Base-by-base conservation (phyloP, 2,888 invertebrate species). In the Saturnia pavonia region DNA sequence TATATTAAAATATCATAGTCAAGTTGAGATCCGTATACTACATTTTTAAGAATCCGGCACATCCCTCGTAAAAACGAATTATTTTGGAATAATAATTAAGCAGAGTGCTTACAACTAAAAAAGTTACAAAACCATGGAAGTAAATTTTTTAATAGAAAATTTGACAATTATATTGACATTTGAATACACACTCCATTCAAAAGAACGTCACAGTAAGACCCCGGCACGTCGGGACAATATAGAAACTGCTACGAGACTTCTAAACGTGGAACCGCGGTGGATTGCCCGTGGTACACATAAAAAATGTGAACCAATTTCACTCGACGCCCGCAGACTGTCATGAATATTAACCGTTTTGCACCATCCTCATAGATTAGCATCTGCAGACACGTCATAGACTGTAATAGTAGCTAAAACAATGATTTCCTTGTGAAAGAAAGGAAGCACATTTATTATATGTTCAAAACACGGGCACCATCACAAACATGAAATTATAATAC, bases 281-380 rank as follows among this genome's bases (percentile, higher is more conserved):
- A 79, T 80, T 78, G 80, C 78, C 81, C 80, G 78, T 75, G 78
- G 82, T 77, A 83, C 84, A 88, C 85, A 86, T 91, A 91, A 92
- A 91, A 92, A 92, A 91, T 90, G 89, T 87, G 90, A 88, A 86
- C 88, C 91, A 91, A 91, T 91, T 90, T 86, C 88, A 88, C 87
- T 89, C 85, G 85, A 84, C 85, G 86, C 88, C 88, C 88, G 85
- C 88, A 88, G 88, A 90, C 85, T 89, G 89, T 83, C 91, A 91
- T 92, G 91, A 92, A 92, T 92, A 92, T 92, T 92, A 91, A 92
- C 88, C 85, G 87, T 86, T 91, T 90, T 83, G 87, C 87, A 87
- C 82, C 83, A 78, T 74, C 67, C 42, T 16, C 70, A 70, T 27
- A 70, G 70, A 70, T 67, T 66, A 19, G 19, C 22, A 7, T 27